Percentiles rank a stretch among this genome's conserved stretches.
Conservation (phyloP, 1,140 invertebrate genomes). For the Philotrypesis tridentata region DNA sequence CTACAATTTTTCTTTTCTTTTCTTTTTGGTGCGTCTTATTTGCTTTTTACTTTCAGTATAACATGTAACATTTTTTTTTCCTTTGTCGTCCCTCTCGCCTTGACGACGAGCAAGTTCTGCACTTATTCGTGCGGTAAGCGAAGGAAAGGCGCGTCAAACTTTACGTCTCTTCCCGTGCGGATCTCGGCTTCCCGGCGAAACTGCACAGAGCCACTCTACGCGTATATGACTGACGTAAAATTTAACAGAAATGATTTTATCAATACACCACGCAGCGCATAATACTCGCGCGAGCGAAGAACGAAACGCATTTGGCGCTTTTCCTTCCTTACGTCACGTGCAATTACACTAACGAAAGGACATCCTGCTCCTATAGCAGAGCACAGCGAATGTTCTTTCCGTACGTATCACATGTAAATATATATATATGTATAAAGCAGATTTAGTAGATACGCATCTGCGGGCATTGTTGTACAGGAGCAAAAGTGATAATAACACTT, state of each 20-base stretch:
- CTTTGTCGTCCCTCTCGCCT: no score
- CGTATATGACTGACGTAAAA: background rate
- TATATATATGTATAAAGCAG: background rate
- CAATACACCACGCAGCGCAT: background rate
- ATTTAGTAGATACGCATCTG: no score
- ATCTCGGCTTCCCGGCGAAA: no score
- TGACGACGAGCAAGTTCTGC: no score
- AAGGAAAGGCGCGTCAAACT: conserved; percentile 34
- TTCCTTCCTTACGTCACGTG: background rate
- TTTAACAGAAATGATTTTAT: no score
- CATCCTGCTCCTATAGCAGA: background rate
- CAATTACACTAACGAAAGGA: background rate
- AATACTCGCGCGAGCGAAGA: no score
- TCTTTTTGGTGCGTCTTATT: background rate
- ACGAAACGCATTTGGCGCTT: conserved; percentile 12
- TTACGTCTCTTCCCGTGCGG: background rate
- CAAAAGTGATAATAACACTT: background rate
- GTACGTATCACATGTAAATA: no score
- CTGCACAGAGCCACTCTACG: no score
- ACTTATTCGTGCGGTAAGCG: background rate
- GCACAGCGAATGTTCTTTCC: background rate
- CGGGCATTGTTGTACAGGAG: background rate
- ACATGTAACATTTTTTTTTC: no score
- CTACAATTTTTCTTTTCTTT: background rate
- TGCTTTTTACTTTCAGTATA: background rate